Evolutionary conservation across 2,888 invertebrate species (phyloP).

Genomic region (Phortica okadai): DNA sequence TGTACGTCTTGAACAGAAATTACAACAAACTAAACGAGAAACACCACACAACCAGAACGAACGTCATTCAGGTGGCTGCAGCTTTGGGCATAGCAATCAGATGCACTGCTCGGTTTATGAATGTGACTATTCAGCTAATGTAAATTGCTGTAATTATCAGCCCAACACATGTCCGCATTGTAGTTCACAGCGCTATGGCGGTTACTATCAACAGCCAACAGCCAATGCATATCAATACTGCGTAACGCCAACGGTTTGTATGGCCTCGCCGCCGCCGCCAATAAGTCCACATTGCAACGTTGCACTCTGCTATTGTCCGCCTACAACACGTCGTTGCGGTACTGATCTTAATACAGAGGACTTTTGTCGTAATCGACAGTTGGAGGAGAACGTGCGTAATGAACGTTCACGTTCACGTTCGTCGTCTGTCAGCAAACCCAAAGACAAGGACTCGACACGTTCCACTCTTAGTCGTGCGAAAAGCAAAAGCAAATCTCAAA

Average conservation of each 20-base stretch:
- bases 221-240: background rate
- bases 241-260: background rate
- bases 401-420: background rate
- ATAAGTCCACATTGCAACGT: background rate
- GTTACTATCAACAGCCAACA: background rate
- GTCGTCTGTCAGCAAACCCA: background rate
- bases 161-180: background rate
- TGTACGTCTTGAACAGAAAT: background rate
- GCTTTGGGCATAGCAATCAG: background rate
- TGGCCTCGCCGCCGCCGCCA: background rate
- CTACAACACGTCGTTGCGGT: background rate
- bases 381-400: background rate
- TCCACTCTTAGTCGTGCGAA: background rate
- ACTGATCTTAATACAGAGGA: background rate
- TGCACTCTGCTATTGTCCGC: background rate
- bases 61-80: slow-evolving; percentile 9
- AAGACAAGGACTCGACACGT: background rate
- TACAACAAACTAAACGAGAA: background rate
- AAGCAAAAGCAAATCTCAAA: background rate
- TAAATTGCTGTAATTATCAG: background rate
- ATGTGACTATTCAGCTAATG: background rate
- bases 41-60: background rate
- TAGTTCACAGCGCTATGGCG: background rate
- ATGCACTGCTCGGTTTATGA: background rate
- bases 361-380: background rate